A percentile compares a stretch with the other conserved stretches of the same genome.
Evolutionary conservation across 2,797 vertebrate species (phyloP).

Genomic region (Atherinosoma microstoma): DNA sequence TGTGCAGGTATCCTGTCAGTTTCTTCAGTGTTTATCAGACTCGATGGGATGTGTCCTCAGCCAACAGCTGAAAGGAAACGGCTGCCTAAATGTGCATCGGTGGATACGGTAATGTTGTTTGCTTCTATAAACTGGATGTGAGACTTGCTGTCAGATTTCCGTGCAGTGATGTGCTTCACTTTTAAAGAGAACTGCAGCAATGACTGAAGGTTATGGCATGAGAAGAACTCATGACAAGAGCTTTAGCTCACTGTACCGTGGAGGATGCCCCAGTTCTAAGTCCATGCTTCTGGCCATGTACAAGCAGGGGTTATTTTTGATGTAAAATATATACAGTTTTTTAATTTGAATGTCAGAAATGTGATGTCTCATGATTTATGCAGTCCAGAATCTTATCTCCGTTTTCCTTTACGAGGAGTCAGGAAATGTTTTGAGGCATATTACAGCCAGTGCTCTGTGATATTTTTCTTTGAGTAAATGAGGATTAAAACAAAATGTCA

Average conservation of each 20-base stretch:
- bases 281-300: conserved; percentile 7
- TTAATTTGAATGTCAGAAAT: background rate
- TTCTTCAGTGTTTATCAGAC: background rate
- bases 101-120: background rate
- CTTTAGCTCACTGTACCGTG: conserved; percentile 44
- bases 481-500: background rate
- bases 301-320: background rate
- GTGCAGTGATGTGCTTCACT: background rate
- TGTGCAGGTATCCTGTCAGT: background rate
- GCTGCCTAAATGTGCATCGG: background rate
- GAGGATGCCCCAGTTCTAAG: conserved; percentile 45
- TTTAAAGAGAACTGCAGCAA: conserved; percentile 13
- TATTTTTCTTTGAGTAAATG: conserved; percentile 19
- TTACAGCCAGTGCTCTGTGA: background rate
- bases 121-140: background rate
- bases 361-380: background rate
- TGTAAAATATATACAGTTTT: background rate
- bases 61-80: background rate
- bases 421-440: conserved; percentile 1
- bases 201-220: conserved; percentile 23
- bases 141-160: background rate
- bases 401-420: background rate
- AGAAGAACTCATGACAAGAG: conserved; percentile 21
- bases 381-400: background rate
- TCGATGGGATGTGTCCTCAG: background rate